A percentile compares a stretch with the other conserved stretches of the same genome.
Evolutionary conservation across 2,888 invertebrate genomes (phyloP).

Genomic region (Dendrolimus houi): DNA sequence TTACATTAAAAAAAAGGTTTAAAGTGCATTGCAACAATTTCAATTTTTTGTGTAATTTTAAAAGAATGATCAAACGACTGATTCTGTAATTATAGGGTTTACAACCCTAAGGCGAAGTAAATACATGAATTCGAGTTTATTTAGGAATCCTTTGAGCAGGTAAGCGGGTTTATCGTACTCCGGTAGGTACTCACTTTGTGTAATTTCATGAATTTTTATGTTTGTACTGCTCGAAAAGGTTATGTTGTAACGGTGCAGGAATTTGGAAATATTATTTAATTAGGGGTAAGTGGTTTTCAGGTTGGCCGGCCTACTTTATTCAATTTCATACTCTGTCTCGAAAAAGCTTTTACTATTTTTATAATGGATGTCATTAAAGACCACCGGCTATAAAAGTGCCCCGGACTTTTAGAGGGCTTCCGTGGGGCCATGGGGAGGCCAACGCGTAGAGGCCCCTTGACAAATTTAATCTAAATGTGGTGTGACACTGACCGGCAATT

Average conservation of each 20-base stretch:
- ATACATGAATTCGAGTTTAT: neutral
- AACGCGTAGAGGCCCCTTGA: too few relatives aligned
- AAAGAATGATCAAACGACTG: neutral
- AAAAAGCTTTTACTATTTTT: neutral
- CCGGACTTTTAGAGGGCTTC: too few relatives aligned
- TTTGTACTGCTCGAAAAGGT: neutral
- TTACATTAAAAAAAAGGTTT: too few relatives aligned
- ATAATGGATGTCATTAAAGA: too few relatives aligned
- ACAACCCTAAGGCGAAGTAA: neutral
- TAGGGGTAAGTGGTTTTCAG: neutral
- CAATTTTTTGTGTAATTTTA: too few relatives aligned
- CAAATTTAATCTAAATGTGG: too few relatives aligned
- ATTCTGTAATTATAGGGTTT: neutral
- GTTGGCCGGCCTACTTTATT: neutral
- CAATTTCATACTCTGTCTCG: too few relatives aligned
- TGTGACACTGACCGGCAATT: too few relatives aligned
- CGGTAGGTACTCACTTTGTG: neutral
- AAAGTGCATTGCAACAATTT: too few relatives aligned
- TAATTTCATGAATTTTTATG: neutral
- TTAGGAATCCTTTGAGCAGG: neutral
- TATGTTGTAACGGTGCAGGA: neutral
- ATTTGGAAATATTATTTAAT: neutral
- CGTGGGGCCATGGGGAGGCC: too few relatives aligned
- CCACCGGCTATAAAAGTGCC: too few relatives aligned
- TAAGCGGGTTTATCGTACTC: neutral